These are phyloP conservation scores for Channallabes apus DNA, from an alignment of 2,797 vertebrate species.

Conservation along the genomic window DNA sequence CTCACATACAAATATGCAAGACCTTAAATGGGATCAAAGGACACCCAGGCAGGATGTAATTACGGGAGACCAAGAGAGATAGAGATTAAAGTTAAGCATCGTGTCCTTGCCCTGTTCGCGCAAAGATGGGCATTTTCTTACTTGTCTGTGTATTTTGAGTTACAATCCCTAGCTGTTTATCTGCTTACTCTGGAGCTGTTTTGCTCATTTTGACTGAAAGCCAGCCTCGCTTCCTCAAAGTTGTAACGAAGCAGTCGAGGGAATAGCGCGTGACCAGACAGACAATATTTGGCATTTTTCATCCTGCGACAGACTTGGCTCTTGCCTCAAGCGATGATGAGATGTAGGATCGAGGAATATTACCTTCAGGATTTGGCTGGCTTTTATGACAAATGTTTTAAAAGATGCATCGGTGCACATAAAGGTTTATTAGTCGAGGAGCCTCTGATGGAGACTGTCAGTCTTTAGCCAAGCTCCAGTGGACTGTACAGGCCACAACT, in stretches of 20 bases:
- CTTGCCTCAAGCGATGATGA: conserved; percentile 49
- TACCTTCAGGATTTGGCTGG: conserved; percentile 60
- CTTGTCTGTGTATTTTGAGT: conserved; percentile 39
- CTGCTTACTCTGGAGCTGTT: not conserved
- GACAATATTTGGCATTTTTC: conserved; percentile 9
- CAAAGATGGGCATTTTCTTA: not conserved
- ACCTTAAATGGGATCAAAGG: conserved; percentile 43
- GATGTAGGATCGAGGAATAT: conserved; percentile 56
- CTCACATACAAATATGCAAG: conserved; percentile 18
- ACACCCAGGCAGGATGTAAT: conserved; percentile 64
- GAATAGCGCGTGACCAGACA: conserved; percentile 26
- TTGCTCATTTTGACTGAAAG: conserved; percentile 26
- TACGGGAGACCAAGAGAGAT: conserved; percentile 36
- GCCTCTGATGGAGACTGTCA: conserved; percentile 52
- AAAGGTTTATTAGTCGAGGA: conserved; percentile 68
- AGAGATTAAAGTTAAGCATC: conserved; percentile 51
- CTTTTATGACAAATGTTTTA: conserved; percentile 66
- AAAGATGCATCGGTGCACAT: conserved; percentile 70
- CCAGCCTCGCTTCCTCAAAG: conserved; percentile 17
- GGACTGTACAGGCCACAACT: conserved; percentile 18
- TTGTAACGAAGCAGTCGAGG: conserved; percentile 18
- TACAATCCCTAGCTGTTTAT: not conserved
- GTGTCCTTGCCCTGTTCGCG: conserved; percentile 31
- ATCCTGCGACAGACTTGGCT: conserved; percentile 44
- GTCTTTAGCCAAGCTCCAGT: conserved; percentile 33